Percentiles rank a stretch among this genome's conserved stretches.
Evolutionary conservation across 2,797 vertebrate genomes (phyloP).

Genomic region (Chrysocyon brachyurus): DNA sequence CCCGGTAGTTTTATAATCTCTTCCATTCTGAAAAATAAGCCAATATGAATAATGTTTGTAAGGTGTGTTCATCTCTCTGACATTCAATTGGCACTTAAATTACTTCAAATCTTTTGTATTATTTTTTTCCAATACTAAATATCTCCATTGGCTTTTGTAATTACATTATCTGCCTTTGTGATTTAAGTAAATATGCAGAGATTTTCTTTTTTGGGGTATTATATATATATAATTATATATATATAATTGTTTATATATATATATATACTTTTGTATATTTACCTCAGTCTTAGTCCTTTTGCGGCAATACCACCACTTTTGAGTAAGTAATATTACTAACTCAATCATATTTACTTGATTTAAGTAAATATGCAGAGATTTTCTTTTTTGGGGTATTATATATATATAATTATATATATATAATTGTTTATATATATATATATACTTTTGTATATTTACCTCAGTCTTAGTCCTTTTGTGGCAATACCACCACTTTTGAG

Average conservation of each 20-base stretch:
- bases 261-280: neutral
- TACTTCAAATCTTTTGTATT: conserved; percentile 22
- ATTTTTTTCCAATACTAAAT: conserved; percentile 30
- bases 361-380: neutral
- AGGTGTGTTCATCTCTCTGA: neutral
- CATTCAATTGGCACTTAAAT: neutral
- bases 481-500: neutral
- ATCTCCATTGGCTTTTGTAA: conserved; percentile 17
- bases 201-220: neutral
- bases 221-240: neutral
- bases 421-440: neutral
- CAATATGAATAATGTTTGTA: neutral
- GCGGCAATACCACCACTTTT: neutral
- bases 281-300: neutral
- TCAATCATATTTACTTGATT: neutral
- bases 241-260: neutral
- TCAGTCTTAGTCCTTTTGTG: neutral
- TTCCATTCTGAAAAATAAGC: conserved; percentile 2
- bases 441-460: neutral
- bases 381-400: neutral
- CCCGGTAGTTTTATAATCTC: neutral
- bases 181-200: neutral
- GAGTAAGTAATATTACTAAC: neutral
- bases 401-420: neutral
- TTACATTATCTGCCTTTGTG: neutral